Evolutionary conservation across 2,797 vertebrate genomes (phyloP), one percentile per base, ranked within the genome.

Genomic region (Chlorospingus semifuscus): DNA sequence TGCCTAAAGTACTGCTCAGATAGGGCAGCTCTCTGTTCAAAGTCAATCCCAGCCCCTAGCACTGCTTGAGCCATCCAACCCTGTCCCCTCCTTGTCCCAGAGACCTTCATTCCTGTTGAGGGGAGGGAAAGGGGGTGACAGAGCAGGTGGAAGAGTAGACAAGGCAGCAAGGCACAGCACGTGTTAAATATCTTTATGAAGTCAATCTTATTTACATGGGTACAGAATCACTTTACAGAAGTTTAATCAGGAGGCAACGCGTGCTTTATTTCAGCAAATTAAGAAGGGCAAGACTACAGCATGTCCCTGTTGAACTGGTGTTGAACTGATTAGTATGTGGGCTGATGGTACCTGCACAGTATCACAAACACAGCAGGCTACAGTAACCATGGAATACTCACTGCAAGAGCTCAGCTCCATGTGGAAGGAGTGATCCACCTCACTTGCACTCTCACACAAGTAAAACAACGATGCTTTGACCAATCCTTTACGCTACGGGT

Each of bases 141-240:
- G 26, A 11, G 3, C 18, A 42, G 27, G 17, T 1, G 15, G 42
- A 79, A 64, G 37, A 87, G 66, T 0, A 96, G 53, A 94, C 36
- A 42, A 96, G 68, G 94, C 92, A 93, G 53, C 65, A 64, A 96
- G 63, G 94, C 94, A 92, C 17, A 77, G 64, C 76, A 87, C 11
- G 0, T 93, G 97, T 98, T 96, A 97, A 97, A 94, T 95, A 97
- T 94, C 89, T 98, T 97, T 97, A 97, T 97, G 92, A 91, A 95
- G 84, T 94, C 96, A 61, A 97, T 97, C 95, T 97, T 97, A 97
- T 98, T 97, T 97, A 98, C 97, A 98, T 75, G 87, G 83, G 96
- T 96, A 97, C 60, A 97, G 97, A 97, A 92, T 96, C 97, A 95
- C 92, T 97, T 97, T 96, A 97, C 95, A 97, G 96, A 82, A 90